A percentile compares a stretch with the other conserved stretches of the same genome.
These are phyloP conservation scores for Columbina picui DNA, from an alignment of 2,113 vertebrate species.

Conservation along the genomic window DNA sequence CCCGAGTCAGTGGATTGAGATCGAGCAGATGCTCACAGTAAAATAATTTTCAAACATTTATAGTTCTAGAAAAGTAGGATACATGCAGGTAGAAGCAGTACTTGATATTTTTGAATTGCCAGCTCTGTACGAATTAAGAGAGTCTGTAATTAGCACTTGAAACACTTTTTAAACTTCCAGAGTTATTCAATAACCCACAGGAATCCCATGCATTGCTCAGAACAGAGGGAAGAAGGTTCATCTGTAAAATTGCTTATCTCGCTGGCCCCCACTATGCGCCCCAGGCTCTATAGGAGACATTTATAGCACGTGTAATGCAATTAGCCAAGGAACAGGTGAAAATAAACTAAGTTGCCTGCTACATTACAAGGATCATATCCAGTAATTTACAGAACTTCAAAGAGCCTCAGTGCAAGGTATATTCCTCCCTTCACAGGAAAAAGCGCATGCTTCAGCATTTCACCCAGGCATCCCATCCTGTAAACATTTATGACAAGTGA, in stretches of 20 bases:
- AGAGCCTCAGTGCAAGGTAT: conserved; percentile 13
- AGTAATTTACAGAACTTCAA: conserved; percentile 18
- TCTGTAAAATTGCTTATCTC: conserved; percentile 20
- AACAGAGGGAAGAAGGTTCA: background rate
- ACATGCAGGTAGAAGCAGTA: conserved; percentile 39
- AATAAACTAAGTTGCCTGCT: background rate
- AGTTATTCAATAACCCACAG: conserved; percentile 8
- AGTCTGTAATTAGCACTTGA: conserved; percentile 26
- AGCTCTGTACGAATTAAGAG: conserved; percentile 24
- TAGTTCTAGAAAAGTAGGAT: conserved; percentile 18
- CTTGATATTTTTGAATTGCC: conserved; percentile 39
- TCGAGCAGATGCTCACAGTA: conserved; percentile 27
- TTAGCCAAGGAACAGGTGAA: conserved; percentile 16
- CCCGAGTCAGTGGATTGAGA: background rate
- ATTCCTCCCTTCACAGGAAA: background rate
- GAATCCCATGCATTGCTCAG: background rate
- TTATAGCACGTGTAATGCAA: background rate
- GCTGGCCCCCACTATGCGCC: background rate
- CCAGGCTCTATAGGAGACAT: background rate
- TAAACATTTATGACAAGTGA: conserved; percentile 26
- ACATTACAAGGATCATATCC: background rate
- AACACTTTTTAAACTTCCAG: conserved; percentile 42
- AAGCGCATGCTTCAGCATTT: background rate
- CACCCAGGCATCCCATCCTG: background rate
- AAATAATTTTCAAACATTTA: background rate